Evolutionary conservation across 2,797 vertebrate genomes (phyloP), one percentile per base, ranked within the genome.

Genomic region (Cynodonichthys magdalenae): DNA sequence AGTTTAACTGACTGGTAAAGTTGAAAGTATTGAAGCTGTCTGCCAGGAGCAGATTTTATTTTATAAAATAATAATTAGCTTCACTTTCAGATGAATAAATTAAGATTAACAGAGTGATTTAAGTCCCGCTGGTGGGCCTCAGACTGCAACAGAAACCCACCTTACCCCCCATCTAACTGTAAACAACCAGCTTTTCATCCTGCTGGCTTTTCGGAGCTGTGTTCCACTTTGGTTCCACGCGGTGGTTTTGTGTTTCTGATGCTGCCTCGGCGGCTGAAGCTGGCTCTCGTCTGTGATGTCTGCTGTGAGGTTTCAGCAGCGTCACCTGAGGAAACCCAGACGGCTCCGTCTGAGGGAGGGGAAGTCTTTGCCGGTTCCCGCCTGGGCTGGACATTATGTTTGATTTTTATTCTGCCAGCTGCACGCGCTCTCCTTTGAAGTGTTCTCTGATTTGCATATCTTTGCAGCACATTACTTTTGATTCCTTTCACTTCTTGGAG

Each of bases 191-290:
- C 63, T 68, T 47, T 48, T 18, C 28, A 46, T 69, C 49, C 70
- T 0, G 9, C 44, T 0, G 66, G 62, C n/a, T 61, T 66, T 61
- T 63, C 59, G 50, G 49, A 78, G 70, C 77, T 56, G 34, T 75
- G 69, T 60, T 82, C 69, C 59, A 69, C 74, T 74, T 79, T 39
- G 78, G 56, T 75, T 72, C 73, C 68, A 19, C 55, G 69, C 64
- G 58, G 69, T 4, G 59, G 50, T 74, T 78, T 47, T 66, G 69
- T 80, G 75, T 77, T 77, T 83, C 77, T 83, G 70, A 83, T 83
- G 74, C 64, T 34, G 80, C 57, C 71, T 83, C 63, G 77, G 82
- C 39, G 65, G 27, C 4, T 0, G 64, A n/a, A n/a, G n/a, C 41
- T 55, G n/a, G 46, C n/a, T 31, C 47, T 74, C 50, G 66, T 82